Percentiles rank a stretch among this genome's conserved stretches.
Conservation (phyloP, 2,888 invertebrate species). For the Chymomyza procnemis region DNA sequence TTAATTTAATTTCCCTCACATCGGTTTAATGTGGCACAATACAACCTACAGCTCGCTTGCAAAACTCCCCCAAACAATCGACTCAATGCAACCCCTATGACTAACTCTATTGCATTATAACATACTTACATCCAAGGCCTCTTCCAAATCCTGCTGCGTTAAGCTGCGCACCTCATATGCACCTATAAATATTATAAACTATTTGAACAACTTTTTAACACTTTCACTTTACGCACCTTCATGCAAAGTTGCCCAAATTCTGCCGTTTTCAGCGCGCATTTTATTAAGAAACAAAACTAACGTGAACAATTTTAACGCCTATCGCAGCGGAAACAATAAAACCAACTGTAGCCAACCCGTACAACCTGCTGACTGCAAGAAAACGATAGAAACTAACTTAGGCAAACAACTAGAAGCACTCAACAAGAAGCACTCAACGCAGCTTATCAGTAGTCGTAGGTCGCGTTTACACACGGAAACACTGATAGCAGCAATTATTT, state of each 20-base stretch:
- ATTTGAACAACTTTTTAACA: neutral
- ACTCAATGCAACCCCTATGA: no score
- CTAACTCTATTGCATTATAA: neutral
- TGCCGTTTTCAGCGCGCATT: slow-evolving; percentile 49
- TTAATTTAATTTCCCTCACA: no score
- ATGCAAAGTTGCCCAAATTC: slow-evolving; percentile 57
- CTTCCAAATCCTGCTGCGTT: slow-evolving; percentile 81
- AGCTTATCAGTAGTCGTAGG: neutral
- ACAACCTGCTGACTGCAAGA: neutral
- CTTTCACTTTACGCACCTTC: slow-evolving; percentile 38
- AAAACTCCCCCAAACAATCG: no score
- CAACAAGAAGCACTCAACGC: neutral
- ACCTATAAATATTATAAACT: slow-evolving; percentile 73
- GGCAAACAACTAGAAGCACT: slow-evolving; percentile 14
- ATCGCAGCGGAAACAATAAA: slow-evolving; percentile 7
- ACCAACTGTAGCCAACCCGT: slow-evolving; percentile 16
- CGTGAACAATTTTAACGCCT: slow-evolving; percentile 9
- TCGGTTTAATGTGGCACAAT: no score
- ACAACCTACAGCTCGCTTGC: no score
- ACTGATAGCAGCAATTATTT: neutral
- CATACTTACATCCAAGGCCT: slow-evolving; percentile 81
- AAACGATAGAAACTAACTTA: neutral
- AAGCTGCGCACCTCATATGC: slow-evolving; percentile 82
- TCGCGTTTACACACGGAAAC: neutral
- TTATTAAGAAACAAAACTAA: neutral